Percentiles rank a stretch among this genome's conserved stretches.
Conservation (phyloP, 2,113 vertebrate species). For the Atrichornis clamosus region DNA sequence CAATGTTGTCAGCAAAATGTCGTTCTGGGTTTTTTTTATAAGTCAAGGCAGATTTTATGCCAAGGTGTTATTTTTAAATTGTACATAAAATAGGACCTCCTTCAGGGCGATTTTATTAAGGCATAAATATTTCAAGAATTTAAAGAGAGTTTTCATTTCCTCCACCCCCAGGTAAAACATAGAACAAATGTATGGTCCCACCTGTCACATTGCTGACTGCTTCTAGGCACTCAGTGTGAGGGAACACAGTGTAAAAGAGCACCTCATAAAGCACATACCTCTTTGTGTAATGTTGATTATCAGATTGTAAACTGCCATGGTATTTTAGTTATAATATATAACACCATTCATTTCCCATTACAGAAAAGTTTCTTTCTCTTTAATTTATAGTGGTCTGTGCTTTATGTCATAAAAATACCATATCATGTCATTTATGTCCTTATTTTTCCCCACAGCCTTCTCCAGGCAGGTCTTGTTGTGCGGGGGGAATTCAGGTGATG, state of each 20-base stretch:
- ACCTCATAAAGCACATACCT: not conserved
- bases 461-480: not conserved
- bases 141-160: not conserved
- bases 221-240: not conserved
- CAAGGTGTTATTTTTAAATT: not conserved
- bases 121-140: not conserved
- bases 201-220: not conserved
- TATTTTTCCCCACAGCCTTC: not conserved
- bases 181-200: not conserved
- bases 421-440: not conserved
- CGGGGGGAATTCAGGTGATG: not conserved
- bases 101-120: not conserved
- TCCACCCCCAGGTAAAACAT: not conserved
- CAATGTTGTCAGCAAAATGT: not conserved
- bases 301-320: not conserved
- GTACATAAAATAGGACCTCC: not conserved
- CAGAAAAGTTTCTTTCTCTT: not conserved
- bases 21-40: not conserved
- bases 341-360: not conserved
- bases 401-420: not conserved
- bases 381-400: not conserved
- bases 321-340: not conserved
- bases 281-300: not conserved
- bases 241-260: not conserved
- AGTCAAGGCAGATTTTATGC: not conserved